phyloP scores from a whole-genome alignment of 2,888 invertebrate genomes.

The Urechis unicinctus region DNA sequence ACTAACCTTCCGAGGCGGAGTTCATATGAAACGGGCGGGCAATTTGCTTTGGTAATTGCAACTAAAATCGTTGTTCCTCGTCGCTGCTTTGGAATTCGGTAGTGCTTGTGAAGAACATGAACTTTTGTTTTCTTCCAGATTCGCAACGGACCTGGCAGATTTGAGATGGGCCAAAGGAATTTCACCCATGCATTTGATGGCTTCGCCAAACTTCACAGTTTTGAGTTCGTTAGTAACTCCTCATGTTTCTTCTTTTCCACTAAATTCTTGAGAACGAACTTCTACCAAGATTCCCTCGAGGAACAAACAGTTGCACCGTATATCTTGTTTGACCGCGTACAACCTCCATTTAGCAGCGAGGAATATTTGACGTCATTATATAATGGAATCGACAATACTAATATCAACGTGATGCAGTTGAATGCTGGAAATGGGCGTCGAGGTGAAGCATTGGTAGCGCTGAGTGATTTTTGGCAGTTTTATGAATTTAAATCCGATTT shows the following conservation, averaged over 20 bases:
- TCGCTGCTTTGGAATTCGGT: no score
- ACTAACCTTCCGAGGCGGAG: no score
- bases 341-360: constrained; percentile 28
- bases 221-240: constrained; percentile 28
- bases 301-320: constrained; percentile 32
- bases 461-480: constrained; percentile 41
- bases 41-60: no score
- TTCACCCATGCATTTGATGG: constrained; percentile 34
- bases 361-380: constrained; percentile 29
- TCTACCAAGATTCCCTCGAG: constrained; percentile 28
- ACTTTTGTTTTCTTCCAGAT: constrained; percentile 16
- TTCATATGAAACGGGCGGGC: no score
- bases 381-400: constrained; percentile 42
- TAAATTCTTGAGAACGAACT: constrained; percentile 23
- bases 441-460: constrained; percentile 23
- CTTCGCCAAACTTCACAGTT: constrained; percentile 32
- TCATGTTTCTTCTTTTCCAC: constrained; percentile 23
- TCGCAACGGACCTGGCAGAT: constrained; percentile 34
- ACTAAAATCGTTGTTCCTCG: no score
- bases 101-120: no score
- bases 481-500: constrained; percentile 28
- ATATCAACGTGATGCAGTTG: constrained; percentile 30
- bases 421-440: not conserved
- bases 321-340: constrained; percentile 32
- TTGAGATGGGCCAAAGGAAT: constrained; percentile 28